Evolutionary conservation across 1,140 invertebrate genomes (phyloP), one percentile per base, ranked within the genome.

Genomic region (Campoletis sonorensis): DNA sequence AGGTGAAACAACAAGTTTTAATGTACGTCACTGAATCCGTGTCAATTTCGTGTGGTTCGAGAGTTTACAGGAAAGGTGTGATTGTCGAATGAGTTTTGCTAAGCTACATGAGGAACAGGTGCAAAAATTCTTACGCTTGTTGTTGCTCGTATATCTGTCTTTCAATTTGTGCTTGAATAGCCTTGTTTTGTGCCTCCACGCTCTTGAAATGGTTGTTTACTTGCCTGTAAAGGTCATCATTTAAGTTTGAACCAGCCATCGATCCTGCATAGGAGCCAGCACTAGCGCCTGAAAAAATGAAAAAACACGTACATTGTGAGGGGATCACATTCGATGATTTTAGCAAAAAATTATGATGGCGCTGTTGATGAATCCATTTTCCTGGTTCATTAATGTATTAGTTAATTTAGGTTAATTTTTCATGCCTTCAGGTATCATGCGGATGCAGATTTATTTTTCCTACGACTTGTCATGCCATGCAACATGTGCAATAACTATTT

Each of bases 121-220:
- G 30, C 7, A 10, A 61, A 64, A 13, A 23, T n/a, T 86, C 89
- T 87, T 79, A 90, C 89, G 85, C 77, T 72, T 88, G 82, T 33
- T 88, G 84, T 23, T 88, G 88, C 0, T 79, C 80, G 7, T 82
- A 77, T 18, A 89, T 83, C 16, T 86, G 84, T 23, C 77, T 81
- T 68, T 86, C 81, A 8, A 87, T 75, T 30, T 86, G 85, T 11
- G 80, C 77, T 16, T 88, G 86, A 21, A 88, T 75, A 4, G 82
- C 79, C 0, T 49, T 5, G 30, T 85, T 82, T 37, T 85, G 79
- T 61, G 84, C 68, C 16, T 87, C 68, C 21, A 87, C 68, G 23
- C 23, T 64, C 15, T 81, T 75, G 58, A 89, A 82, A 30, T 87
- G 76, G 0, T 85, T 81, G 33, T 86, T 71, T 67, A 85, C 84